Base-by-base conservation (phyloP, 2,888 invertebrate genomes). In the Tineola bisselliella region DNA sequence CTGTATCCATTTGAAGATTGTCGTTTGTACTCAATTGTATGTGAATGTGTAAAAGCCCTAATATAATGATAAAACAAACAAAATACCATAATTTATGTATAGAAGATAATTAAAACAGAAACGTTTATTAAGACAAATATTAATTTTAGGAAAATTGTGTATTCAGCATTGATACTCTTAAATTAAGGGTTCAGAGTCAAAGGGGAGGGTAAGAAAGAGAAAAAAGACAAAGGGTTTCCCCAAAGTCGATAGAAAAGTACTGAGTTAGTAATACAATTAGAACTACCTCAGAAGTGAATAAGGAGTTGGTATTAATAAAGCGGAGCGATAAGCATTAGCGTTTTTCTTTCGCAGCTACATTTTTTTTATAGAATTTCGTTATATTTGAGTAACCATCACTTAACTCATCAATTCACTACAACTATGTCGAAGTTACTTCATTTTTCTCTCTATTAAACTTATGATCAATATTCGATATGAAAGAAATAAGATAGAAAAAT, bases 231-330 rank as follows among this genome's bases (percentile, higher is more conserved):
- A 69, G 66, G 72, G 69, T 70, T 72, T 62, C 25, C 25, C 44
- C 54, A 11, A 68, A 70, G 65, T 65, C 69, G 67, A 74, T 75
- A 71, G 73, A 73, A 74, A 74, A 73, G 74, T 70, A 68, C 70
- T 67, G 67, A 69, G 66, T 67, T 72, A 70, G 71, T 76, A 77
- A 77, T 75, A 70, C 73, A 76, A 77, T 77, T 77, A 77, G 72
- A 62, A 60, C 54, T 62, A 60, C 57, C 31, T n/a, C 43, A 11
- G 43, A 62, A 17, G 58, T n/a, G 13, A 13, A 31, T 58, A 58
- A 33, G 33, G 58, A 31, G 31, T 25, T 33, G 58, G 58, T 13
- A 4, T 13, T 2, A 2, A 13, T 11, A 11, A 10, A 33, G 58
- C 58, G 15, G 44, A 59, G 44, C 67, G 52, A 69, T 64, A 63